These are phyloP conservation scores for Tribolium castaneum DNA, from an alignment of 1,140 invertebrate species.

Conservation along the genomic window DNA sequence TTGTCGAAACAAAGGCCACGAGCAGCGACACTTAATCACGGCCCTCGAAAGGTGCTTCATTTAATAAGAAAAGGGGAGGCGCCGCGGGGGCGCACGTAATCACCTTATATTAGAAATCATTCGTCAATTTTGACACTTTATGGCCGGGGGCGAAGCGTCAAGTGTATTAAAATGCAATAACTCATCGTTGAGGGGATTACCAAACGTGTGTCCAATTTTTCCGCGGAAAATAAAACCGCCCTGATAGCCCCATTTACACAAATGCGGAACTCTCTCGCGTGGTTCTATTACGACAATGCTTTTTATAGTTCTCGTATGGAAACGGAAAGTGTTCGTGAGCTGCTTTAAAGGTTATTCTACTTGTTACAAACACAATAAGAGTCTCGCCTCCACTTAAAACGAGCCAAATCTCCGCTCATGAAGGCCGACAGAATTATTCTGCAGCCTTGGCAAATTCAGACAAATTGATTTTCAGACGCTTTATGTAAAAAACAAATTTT, in stretches of 20 bases:
- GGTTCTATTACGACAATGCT: background rate
- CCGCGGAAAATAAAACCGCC: background rate
- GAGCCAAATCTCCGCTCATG: background rate
- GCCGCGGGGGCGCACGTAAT: conserved; percentile 1
- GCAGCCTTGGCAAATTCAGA: background rate
- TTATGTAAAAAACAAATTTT: too few relatives aligned
- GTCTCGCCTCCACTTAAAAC: background rate
- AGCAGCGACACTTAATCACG: conserved; percentile 9
- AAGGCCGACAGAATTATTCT: background rate
- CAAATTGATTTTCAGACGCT: too few relatives aligned
- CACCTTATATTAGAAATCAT: conserved; percentile 39
- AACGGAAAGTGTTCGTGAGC: background rate
- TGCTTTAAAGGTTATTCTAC: background rate
- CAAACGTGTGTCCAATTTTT: background rate
- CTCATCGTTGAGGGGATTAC: background rate
- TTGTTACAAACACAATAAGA: conserved; percentile 3
- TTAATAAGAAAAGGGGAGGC: conserved; percentile 11
- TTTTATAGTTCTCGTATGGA: background rate
- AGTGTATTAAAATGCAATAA: conserved; percentile 38
- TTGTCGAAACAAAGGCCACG: conserved; percentile 13
- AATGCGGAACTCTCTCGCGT: background rate
- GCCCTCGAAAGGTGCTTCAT: background rate
- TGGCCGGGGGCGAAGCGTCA: background rate
- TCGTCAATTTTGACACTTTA: conserved; percentile 40
- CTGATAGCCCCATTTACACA: background rate